Evolutionary conservation across 1,140 invertebrate species (phyloP).

Genomic region (Brachionus paranguensis): DNA sequence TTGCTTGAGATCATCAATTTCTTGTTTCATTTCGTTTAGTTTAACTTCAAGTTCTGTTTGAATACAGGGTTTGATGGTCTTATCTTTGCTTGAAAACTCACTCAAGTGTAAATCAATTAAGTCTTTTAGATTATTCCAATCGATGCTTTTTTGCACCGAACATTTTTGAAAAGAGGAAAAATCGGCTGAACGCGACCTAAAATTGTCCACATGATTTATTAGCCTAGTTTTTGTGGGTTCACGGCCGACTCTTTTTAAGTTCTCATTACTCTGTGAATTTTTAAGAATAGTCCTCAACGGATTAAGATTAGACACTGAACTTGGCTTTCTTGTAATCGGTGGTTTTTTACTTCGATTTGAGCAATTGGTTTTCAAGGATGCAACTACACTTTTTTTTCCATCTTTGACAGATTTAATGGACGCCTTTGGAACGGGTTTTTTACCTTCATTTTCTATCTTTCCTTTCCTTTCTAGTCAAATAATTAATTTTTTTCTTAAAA

Average conservation of each 20-base stretch:
- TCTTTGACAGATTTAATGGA: not conserved
- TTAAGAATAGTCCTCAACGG: not conserved
- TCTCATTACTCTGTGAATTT: not conserved
- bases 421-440: not conserved
- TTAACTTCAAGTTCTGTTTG: not conserved
- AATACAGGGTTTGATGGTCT: not conserved
- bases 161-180: not conserved
- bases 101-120: conserved; percentile 12
- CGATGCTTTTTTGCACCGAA: not conserved
- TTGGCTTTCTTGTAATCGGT: not conserved
- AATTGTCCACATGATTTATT: not conserved
- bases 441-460: not conserved
- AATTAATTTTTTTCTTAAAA: not conserved
- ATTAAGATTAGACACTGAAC: not conserved
- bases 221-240: not conserved
- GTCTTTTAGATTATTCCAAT: not conserved
- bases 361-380: not conserved
- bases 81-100: not conserved
- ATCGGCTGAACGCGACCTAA: not conserved
- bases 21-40: not conserved
- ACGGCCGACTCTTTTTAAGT: not conserved
- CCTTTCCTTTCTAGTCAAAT: not conserved
- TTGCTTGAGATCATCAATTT: not conserved
- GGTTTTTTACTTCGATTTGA: not conserved
- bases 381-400: not conserved